Evolutionary conservation across 2,113 vertebrate species (phyloP), one percentile per base, ranked within the genome.

Genomic region (Eira barbara): DNA sequence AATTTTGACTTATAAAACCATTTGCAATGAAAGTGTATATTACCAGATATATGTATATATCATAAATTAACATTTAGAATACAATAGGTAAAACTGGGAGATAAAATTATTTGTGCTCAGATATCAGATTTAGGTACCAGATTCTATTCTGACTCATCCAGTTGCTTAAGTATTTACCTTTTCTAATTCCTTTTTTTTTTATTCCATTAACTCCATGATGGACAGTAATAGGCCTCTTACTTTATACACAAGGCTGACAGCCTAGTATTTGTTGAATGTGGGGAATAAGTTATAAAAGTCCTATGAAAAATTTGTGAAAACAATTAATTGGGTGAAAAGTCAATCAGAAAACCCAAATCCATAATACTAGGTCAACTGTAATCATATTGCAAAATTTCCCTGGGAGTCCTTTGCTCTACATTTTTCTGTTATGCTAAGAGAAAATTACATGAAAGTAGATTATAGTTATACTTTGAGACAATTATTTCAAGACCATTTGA

Each of bases 401-500:
- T 97, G 45, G 67, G n/a, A 97, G 4, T 57, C n/a, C 34, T 96
- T 52, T 1, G 0, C 36, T 29, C 45, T 31, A 94, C 49, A 2
- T 84, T 97, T 80, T 92, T 73, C 36, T 45, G 17, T 65, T 96
- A 59, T 67, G 17, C 18, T 87, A 95, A 78, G 67, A 93, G n/a
- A 97, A 96, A 95, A 97, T 93, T 94, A 93, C 65, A 81, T 61
- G 61, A 93, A 86, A 96, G 69, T 78, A 94, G 55, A 95, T 95
- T 97, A 97, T 65, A 97, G 82, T 84, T 95, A 96, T 76, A 93
- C 63, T 96, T 94, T 84, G 52, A 96, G 79, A 97, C 83, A 97
- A 96, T 96, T 95, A 97, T 97, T 97, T 96, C 89, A 96, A 97
- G 83, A 96, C 74, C 39, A 80, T 97, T 93, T 97, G 92, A 97